Evolutionary conservation across 1,140 invertebrate species (phyloP).

Genomic region (Phocides pigmalion): DNA sequence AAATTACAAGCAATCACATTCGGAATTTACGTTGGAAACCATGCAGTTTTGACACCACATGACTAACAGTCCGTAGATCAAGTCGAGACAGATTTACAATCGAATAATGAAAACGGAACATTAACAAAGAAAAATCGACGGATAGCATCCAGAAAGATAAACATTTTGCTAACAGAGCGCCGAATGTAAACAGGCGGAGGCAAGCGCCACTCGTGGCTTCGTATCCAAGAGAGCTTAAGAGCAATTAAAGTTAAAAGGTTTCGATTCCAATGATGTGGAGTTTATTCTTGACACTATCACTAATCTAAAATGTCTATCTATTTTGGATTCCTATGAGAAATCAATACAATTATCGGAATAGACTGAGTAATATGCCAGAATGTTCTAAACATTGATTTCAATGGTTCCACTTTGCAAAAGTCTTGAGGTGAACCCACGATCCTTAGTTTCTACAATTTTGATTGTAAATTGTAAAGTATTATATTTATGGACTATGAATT

Average conservation of each 20-base stretch:
- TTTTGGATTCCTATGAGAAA: not conserved
- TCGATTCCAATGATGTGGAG: conserved; percentile 1
- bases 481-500: no score
- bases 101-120: conserved; percentile 62
- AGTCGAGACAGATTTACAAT: conserved; percentile 65
- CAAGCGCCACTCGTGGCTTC: conserved; percentile 53
- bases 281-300: conserved; percentile 13
- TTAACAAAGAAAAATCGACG: conserved; percentile 72
- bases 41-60: conserved; percentile 34
- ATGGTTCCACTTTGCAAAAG: no score
- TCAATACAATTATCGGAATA: not conserved
- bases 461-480: no score
- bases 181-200: conserved; percentile 55
- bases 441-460: no score
- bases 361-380: no score
- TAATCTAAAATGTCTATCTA: not conserved
- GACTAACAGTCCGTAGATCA: conserved; percentile 40
- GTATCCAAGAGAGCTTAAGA: conserved; percentile 35
- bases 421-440: no score
- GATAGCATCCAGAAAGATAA: conserved; percentile 72
- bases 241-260: conserved; percentile 42
- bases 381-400: no score
- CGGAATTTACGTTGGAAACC: conserved; percentile 33
- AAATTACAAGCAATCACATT: conserved; percentile 35
- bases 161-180: conserved; percentile 57